Base-by-base conservation (phyloP, 2,888 invertebrate species). In the Brassicogethes aeneus region DNA sequence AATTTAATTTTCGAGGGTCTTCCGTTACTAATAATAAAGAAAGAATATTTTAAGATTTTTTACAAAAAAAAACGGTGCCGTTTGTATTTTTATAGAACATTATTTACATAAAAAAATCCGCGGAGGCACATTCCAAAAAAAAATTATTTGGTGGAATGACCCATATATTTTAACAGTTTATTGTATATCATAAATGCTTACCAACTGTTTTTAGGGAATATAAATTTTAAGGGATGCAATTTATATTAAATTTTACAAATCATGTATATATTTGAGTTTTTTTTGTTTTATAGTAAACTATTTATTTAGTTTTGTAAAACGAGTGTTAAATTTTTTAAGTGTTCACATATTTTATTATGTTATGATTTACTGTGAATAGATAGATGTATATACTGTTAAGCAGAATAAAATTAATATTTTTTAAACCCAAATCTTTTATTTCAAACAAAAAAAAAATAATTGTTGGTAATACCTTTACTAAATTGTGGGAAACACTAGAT, bases 331-430 rank as follows among this genome's bases (percentile, higher is more conserved):
- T 8, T 5, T 5, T 33, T 13, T 13, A 33, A 40, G 40, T 45
- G 38, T 50, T 43, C 41, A 41, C 36, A 30, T 49, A 45, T 46
- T 41, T 39, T 30, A 45, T 50, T 43, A 43, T 47, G 47, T 40
- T 30, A 36, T 15, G 15, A 36, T 44, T 46, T 46, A 41, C 44
- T 48, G 47, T 46, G 47, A 36, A 48, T 41, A 46, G 38, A 36
- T 43, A 13, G 40, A 45, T 50, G 50, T 50, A 50, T 40, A 50
- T 50, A 50, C 44, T 46, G 48, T 50, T 48, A 42, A 48, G 40
- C 34, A 34, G 34, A 15, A 34, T 14, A 44, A 44, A 41, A 42
- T n/a, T n/a, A n/a, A n/a, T 43, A 43, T 43, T 43, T 43, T 43
- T 37, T 36, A 40, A 17, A 7, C 23, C 23, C 23, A 23, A 23